Conservation (phyloP, 2,113 vertebrate species). For the Zosterops hypoxanthus region DNA sequence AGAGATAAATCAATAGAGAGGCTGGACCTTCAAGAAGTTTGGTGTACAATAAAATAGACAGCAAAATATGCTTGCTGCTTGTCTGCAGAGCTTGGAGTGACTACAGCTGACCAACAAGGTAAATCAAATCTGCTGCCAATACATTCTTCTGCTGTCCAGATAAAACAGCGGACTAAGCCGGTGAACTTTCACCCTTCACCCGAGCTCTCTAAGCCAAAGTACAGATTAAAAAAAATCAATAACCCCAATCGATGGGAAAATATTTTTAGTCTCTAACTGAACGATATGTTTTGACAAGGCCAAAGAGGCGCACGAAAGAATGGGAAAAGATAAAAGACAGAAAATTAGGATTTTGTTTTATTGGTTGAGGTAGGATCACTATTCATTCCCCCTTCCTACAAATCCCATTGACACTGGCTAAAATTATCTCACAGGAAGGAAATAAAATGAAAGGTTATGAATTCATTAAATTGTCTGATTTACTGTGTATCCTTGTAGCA, state of each 20-base stretch:
- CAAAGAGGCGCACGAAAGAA: conserved; percentile 80
- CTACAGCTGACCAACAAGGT: conserved; percentile 76
- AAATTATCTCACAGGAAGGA: conserved; percentile 75
- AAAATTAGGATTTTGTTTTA: conserved; percentile 85
- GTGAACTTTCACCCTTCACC: conserved; percentile 88
- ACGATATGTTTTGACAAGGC: conserved; percentile 84
- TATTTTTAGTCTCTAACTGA: conserved; percentile 87
- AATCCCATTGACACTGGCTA: conserved; percentile 69
- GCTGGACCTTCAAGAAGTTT: conserved; percentile 63
- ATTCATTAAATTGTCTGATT: conserved; percentile 75
- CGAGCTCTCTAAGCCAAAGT: conserved; percentile 85
- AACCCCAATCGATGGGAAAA: conserved; percentile 85
- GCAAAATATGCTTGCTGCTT: conserved; percentile 67
- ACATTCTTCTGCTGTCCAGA: conserved; percentile 81
- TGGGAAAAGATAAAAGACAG: conserved; percentile 82
- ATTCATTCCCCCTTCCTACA: conserved; percentile 69
- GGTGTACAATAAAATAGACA: conserved; percentile 43
- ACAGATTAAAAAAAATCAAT: conserved; percentile 91
- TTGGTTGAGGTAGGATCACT: conserved; percentile 72
- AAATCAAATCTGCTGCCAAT: conserved; percentile 84
- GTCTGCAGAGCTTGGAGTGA: conserved; percentile 71
- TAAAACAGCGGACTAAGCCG: conserved; percentile 83
- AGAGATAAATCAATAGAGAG: conserved; percentile 72
- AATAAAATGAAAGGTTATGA: conserved; percentile 76
- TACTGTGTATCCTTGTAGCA: conserved; percentile 51